Conservation (phyloP, 1,140 invertebrate genomes). For the Eurosta solidaginis region DNA sequence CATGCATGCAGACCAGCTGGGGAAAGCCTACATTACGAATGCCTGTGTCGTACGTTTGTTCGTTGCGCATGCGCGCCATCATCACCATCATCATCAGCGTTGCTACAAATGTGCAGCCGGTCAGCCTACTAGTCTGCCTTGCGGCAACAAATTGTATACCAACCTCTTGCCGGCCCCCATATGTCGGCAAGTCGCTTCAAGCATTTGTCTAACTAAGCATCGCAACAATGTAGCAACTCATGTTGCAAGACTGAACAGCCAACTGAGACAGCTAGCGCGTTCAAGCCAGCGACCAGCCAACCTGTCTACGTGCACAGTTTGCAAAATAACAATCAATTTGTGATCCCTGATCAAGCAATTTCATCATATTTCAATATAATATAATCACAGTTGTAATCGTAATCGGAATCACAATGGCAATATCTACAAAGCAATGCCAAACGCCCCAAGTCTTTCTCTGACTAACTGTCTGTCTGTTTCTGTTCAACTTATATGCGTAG, state of each 20-base stretch:
- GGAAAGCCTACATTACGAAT: neutral
- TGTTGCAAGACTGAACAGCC: neutral
- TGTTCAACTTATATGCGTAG: neutral
- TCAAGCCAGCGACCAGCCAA: neutral
- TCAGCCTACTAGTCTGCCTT: slow-evolving; percentile 27
- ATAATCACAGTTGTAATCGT: slow-evolving; percentile 5
- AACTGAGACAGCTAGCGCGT: neutral
- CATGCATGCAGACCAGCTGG: neutral
- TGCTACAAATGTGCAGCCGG: neutral
- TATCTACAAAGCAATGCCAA: neutral
- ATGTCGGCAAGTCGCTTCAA: neutral
- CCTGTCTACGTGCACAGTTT: slow-evolving; percentile 54
- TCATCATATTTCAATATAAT: slow-evolving; percentile 36
- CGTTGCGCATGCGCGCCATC: slow-evolving; percentile 18
- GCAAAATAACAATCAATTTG: slow-evolving; percentile 59
- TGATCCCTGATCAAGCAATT: slow-evolving; percentile 56
- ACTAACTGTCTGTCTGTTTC: neutral
- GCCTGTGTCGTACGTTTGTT: slow-evolving; percentile 3
- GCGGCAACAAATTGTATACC: slow-evolving; percentile 35
- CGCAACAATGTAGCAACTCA: neutral
- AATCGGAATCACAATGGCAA: neutral
- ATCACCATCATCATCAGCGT: neutral
- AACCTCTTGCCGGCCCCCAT: neutral
- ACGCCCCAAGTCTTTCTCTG: neutral
- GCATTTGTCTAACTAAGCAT: neutral